These are phyloP conservation scores for Aphelinus certus DNA, from an alignment of 1,140 invertebrate species.

Conservation along the genomic window DNA sequence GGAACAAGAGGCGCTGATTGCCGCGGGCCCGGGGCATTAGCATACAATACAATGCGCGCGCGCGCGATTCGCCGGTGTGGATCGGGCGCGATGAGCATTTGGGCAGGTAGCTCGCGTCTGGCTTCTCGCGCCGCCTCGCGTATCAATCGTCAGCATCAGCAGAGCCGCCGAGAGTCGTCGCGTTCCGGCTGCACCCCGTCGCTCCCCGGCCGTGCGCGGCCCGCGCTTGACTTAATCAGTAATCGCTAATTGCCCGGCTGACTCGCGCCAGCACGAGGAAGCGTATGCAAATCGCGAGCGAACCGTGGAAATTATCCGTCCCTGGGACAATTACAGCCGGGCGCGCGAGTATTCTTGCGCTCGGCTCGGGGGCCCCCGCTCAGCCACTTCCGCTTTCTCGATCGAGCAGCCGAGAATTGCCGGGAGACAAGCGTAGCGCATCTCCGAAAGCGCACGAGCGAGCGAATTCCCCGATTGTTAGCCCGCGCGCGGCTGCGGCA, in stretches of 20 bases:
- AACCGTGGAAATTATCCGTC: conserved; percentile 56
- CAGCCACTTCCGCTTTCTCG: conserved; percentile 56
- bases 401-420: too few relatives aligned
- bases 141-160: conserved; percentile 62
- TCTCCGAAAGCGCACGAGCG: background rate
- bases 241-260: conserved; percentile 65
- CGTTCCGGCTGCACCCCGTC: conserved; percentile 25
- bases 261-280: conserved; percentile 61
- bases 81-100: conserved; percentile 55
- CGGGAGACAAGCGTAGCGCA: too few relatives aligned
- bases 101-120: conserved; percentile 48
- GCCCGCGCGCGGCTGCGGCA: too few relatives aligned
- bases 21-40: conserved; percentile 51
- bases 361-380: conserved; percentile 49
- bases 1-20: conserved; percentile 36
- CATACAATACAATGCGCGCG: conserved; percentile 60
- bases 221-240: conserved; percentile 65
- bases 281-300: conserved; percentile 61
- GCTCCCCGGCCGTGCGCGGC: conserved; percentile 43
- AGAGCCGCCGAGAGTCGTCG: conserved; percentile 44
- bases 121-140: conserved; percentile 52
- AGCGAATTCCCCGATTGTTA: too few relatives aligned
- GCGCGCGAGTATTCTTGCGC: background rate
- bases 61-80: conserved; percentile 47
- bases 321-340: conserved; percentile 62